Evolutionary conservation across 2,797 vertebrate species (phyloP), one percentile per base, ranked within the genome.

Genomic region (Podarcis siculus): DNA sequence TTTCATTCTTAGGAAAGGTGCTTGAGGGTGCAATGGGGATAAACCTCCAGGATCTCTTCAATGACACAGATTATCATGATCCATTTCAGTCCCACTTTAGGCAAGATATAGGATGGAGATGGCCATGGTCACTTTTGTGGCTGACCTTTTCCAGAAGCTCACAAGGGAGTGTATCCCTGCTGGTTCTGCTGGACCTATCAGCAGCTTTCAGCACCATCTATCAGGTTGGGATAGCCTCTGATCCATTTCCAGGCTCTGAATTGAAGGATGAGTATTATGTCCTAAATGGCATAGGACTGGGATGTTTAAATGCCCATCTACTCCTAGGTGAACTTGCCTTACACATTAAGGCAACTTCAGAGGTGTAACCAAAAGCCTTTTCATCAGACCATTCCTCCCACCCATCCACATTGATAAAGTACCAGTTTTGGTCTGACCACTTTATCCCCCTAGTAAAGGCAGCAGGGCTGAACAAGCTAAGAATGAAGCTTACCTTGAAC

Each of bases 401-500:
- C 25, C 23, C 49, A 55, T 55, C 8, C 10, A 1, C 23, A 9
- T 2, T 37, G 32, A 61, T 66, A 35, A n/a, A 37, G 58, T 66
- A 17, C 79, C 13, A 42, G 25, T 75, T 85, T 76, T 64, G 35
- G 55, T 61, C 13, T 79, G 61, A 30, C 67, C 61, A 32, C 75
- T 32, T 86, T 32, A 6, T 17, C 19, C 73, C 2, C 25, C 25
- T 73, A 21, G 8, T 9, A 86, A 86, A 49, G 13, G n/a, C 49
- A 45, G 39, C 37, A 64, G 23, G 5, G 12, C 25, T 71, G 13
- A 37, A 27, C 61, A 64, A 42, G 5, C 1, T 25, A 76, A 39
- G 27, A 66, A 69, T 87, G 69, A 90, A 83, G 4, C 83, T 92
- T 95, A 99, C 99, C 98, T 98, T 98, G 97, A 99, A 99, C 95